These are phyloP conservation scores for Ectropis crepuscularia DNA, from an alignment of 2,888 invertebrate species.

Conservation along the genomic window DNA sequence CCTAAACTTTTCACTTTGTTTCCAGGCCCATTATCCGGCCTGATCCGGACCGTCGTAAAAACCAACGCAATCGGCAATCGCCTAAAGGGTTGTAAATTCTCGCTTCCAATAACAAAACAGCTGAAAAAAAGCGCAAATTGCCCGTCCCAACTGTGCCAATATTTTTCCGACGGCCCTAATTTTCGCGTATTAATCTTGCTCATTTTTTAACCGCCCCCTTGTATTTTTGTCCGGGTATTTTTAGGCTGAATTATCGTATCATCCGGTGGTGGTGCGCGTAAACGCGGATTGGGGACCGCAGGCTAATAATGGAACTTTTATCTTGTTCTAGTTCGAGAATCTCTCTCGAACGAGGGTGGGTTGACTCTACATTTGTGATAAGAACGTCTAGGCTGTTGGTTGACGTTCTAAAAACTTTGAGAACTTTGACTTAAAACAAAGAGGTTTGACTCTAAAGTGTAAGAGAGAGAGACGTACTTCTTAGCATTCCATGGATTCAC, in stretches of 20 bases:
- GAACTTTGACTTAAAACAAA: too few species aligned
- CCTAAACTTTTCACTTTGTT: constrained; percentile 12
- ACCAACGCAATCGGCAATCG: constrained; percentile 31
- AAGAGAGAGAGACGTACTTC: too few species aligned
- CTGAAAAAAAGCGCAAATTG: constrained; percentile 32
- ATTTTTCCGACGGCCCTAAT: constrained; percentile 44
- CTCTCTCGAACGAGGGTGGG: background rate
- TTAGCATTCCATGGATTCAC: too few species aligned
- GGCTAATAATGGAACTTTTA: constrained; percentile 8
- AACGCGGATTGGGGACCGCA: constrained; percentile 8
- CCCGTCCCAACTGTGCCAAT: constrained; percentile 38
- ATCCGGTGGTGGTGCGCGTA: constrained; percentile 24
- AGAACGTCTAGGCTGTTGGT: too few species aligned
- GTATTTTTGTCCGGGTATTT: constrained; percentile 36
- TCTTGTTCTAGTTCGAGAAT: background rate
- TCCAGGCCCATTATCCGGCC: constrained; percentile 10
- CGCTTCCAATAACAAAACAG: constrained; percentile 27
- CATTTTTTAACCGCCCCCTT: constrained; percentile 44
- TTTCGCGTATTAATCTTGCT: constrained; percentile 50
- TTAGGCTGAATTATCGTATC: constrained; percentile 51
- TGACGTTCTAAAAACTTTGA: too few species aligned
- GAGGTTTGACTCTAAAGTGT: too few species aligned
- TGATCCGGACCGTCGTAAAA: constrained; percentile 24
- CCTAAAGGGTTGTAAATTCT: constrained; percentile 32
- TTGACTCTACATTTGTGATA: too few species aligned